Evolutionary conservation across 2,888 invertebrate species (phyloP).

Genomic region (Nowickia ferox): DNA sequence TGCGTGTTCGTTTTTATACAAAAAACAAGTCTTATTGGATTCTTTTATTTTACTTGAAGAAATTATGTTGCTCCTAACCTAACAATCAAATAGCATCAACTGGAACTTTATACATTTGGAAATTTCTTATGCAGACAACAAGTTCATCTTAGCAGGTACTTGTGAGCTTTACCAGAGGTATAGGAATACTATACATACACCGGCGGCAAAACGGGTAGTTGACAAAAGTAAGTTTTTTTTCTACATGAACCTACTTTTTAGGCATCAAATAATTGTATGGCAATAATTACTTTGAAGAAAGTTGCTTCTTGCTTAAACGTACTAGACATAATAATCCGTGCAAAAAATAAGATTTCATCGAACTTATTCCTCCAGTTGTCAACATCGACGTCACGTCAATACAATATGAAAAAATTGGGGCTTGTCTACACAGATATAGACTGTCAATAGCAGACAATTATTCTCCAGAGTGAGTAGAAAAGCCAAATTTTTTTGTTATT

Average conservation of each 20-base stretch:
- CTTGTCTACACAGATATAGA: no score
- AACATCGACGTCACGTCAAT: no score
- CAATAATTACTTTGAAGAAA: no score
- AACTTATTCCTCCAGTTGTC: no score
- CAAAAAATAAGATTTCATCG: no score
- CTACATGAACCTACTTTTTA: neutral
- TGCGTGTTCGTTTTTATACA: neutral
- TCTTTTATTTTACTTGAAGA: constrained; percentile 8
- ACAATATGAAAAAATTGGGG: no score
- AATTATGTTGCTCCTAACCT: constrained; percentile 8
- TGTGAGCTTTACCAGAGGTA: neutral
- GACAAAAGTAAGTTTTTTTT: constrained; percentile 75
- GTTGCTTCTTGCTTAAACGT: no score
- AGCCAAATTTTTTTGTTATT: no score
- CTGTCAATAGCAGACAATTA: no score
- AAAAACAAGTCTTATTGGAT: neutral
- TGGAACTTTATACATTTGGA: constrained; percentile 25
- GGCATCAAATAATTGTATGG: neutral
- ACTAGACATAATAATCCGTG: no score
- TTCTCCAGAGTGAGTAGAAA: no score
- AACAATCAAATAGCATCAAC: neutral
- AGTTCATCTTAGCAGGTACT: constrained; percentile 25
- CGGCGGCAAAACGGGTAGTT: constrained; percentile 81
- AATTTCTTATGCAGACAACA: neutral
- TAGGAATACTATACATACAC: constrained; percentile 56